A percentile compares a stretch with the other conserved stretches of the same genome.
Conservation (phyloP, 2,888 invertebrate genomes). For the Eledone cirrhosa region DNA sequence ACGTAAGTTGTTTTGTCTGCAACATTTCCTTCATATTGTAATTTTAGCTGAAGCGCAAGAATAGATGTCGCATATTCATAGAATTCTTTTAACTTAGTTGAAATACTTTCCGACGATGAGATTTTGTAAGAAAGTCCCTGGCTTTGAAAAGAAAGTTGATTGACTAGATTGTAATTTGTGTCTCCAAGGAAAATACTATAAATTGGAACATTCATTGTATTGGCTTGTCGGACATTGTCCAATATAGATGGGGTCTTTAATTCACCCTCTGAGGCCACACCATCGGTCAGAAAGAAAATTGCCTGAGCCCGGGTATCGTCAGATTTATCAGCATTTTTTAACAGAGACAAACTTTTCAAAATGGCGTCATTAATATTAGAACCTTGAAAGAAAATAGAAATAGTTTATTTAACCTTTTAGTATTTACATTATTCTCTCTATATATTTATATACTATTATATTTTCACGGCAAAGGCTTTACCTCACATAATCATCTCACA, state of each 20-base stretch:
- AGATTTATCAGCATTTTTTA: slow-evolving; percentile 61
- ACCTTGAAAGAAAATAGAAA: slow-evolving; percentile 60
- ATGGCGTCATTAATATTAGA: slow-evolving; percentile 77
- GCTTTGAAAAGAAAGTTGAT: slow-evolving; percentile 70
- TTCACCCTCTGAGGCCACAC: slow-evolving; percentile 61
- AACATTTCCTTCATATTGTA: slow-evolving; percentile 69
- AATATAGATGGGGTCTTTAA: slow-evolving; percentile 51
- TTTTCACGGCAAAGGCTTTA: too few species aligned
- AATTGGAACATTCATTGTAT: slow-evolving; percentile 33
- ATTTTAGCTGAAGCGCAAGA: slow-evolving; percentile 74
- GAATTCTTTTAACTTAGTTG: slow-evolving; percentile 74
- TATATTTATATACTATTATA: too few species aligned
- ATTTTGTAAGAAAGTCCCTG: slow-evolving; percentile 77
- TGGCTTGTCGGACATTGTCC: slow-evolving; percentile 36
- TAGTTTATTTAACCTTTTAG: background rate
- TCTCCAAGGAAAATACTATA: slow-evolving; percentile 32
- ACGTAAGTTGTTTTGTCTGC: background rate
- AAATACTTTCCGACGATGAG: slow-evolving; percentile 77
- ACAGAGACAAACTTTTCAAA: slow-evolving; percentile 66
- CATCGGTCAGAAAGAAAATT: slow-evolving; percentile 66
- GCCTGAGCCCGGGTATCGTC: slow-evolving; percentile 29
- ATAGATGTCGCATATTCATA: slow-evolving; percentile 75
- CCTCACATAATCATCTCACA: too few species aligned
- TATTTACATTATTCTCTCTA: too few species aligned
- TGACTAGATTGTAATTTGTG: slow-evolving; percentile 25